Percentiles rank a stretch among this genome's conserved stretches.
phyloP scores from a whole-genome alignment of 2,888 invertebrate species.

The Lapara coniferarum region DNA sequence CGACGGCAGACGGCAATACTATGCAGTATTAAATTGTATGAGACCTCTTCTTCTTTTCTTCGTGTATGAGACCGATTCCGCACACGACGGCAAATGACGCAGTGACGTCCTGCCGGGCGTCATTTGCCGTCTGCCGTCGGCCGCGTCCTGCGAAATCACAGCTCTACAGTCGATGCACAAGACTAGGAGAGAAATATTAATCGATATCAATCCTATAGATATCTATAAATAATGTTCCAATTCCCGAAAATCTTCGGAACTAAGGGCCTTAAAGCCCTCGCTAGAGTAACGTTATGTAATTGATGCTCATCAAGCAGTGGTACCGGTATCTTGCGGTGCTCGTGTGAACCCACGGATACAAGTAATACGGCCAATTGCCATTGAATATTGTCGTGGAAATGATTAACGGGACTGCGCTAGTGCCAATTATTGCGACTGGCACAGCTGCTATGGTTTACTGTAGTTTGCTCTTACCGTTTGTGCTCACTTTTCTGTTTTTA shows the following conservation, averaged over 20 bases:
- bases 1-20: too few relatives aligned
- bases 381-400: slow-evolving; percentile 22
- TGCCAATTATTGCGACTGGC: neutral
- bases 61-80: too few relatives aligned
- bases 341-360: slow-evolving; percentile 29
- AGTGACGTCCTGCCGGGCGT: too few relatives aligned
- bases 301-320: slow-evolving; percentile 23
- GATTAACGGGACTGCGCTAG: slow-evolving; percentile 13
- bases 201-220: neutral
- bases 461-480: neutral
- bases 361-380: slow-evolving; percentile 22
- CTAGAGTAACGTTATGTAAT: slow-evolving; percentile 20
- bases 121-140: too few relatives aligned
- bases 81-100: too few relatives aligned
- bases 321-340: slow-evolving; percentile 31
- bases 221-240: neutral
- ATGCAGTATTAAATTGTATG: too few relatives aligned
- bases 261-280: slow-evolving; percentile 8
- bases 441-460: slow-evolving; percentile 4
- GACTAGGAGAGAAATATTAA: neutral
- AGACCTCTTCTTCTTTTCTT: too few relatives aligned
- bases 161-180: too few relatives aligned
- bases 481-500: neutral
- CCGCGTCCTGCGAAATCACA: too few relatives aligned
- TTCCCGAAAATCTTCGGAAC: neutral